phyloP scores from a whole-genome alignment of 2,797 vertebrate genomes.

The Erethizon dorsatum region DNA sequence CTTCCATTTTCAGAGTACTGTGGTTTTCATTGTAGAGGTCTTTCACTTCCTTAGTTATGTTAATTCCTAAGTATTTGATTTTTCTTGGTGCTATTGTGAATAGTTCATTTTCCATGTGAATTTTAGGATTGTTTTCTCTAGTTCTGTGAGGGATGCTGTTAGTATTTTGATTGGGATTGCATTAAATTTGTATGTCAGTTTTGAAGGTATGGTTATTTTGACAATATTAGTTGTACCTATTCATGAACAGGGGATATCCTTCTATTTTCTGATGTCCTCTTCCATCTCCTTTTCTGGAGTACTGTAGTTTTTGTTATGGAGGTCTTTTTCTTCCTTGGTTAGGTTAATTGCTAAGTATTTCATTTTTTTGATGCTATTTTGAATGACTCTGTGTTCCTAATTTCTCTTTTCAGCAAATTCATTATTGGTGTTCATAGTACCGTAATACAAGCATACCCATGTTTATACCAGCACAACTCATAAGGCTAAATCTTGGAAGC shows the following conservation, averaged over 20 bases:
- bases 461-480: background rate
- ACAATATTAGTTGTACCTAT: background rate
- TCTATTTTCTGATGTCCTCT: background rate
- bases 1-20: background rate
- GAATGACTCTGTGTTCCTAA: background rate
- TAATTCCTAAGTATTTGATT: background rate
- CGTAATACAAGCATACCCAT: background rate
- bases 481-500: background rate
- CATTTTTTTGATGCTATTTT: background rate
- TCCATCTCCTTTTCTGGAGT: background rate
- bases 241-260: background rate
- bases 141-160: no score
- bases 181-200: background rate
- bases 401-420: background rate
- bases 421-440: background rate
- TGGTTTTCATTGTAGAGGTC: background rate
- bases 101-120: no score
- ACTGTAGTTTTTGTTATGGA: background rate
- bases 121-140: no score
- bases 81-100: no score
- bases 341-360: background rate
- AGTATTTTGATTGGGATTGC: no score
- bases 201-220: background rate
- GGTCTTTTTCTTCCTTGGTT: background rate
- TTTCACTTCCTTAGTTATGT: background rate